Conservation (phyloP, 1,140 invertebrate genomes). For the Drosophila sp. region DNA sequence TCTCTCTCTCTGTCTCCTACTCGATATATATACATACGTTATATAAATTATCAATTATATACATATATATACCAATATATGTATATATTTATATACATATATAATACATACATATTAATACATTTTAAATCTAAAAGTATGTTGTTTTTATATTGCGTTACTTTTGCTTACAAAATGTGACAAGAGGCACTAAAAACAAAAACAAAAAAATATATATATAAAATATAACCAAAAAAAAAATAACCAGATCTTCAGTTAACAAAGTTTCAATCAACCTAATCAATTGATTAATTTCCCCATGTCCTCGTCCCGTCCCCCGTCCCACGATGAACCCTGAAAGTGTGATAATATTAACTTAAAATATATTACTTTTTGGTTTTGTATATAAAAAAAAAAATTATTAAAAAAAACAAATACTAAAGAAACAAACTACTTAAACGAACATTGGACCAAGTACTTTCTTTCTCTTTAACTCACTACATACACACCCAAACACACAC, state of each 20-base stretch:
- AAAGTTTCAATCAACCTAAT: neutral
- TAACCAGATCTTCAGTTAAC: conserved; percentile 4
- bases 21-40: conserved; percentile 49
- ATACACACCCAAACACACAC: neutral
- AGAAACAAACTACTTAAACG: conserved; percentile 45
- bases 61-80: conserved; percentile 21
- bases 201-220: neutral
- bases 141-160: conserved; percentile 39
- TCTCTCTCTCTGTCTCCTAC: conserved; percentile 40
- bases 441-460: conserved; percentile 37
- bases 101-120: conserved; percentile 9
- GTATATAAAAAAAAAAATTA: conserved; percentile 62
- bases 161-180: conserved; percentile 6
- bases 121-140: conserved; percentile 9
- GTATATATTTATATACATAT: conserved; percentile 21
- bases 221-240: neutral
- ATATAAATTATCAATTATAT: conserved; percentile 39
- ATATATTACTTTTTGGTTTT: conserved; percentile 83
- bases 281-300: neutral
- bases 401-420: neutral
- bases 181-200: conserved; percentile 6
- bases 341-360: conserved; percentile 18
- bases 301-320: conserved; percentile 4
- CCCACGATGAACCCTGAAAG: neutral
- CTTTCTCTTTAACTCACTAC: conserved; percentile 9